phyloP scores from a whole-genome alignment of 2,797 vertebrate genomes.

The Enteromius mattozi region DNA sequence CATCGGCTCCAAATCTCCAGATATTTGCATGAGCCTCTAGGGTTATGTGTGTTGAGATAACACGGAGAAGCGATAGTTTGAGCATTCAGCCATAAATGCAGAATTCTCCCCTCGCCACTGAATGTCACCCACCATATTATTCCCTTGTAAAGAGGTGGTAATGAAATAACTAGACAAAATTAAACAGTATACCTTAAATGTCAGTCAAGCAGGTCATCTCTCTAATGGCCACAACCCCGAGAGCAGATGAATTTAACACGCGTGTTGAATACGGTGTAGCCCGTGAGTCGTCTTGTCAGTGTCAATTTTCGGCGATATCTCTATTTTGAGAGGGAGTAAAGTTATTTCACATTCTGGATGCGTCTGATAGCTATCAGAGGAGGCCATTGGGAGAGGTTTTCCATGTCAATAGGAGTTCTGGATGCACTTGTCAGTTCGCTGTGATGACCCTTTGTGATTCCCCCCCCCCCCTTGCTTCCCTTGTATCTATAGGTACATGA shows the following conservation, averaged over 20 bases:
- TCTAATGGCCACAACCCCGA: slow-evolving; percentile 88
- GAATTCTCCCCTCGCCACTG: slow-evolving; percentile 39
- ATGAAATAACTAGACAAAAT: slow-evolving; percentile 87
- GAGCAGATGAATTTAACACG: slow-evolving; percentile 96
- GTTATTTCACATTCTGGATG: slow-evolving; percentile 84
- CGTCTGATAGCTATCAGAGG: slow-evolving; percentile 75
- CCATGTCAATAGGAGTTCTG: slow-evolving; percentile 75
- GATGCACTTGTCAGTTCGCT: slow-evolving; percentile 82
- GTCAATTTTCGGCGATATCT: slow-evolving; percentile 98
- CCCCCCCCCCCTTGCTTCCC: slow-evolving; percentile 60
- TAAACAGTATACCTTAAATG: slow-evolving; percentile 94
- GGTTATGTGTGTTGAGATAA: slow-evolving; percentile 16
- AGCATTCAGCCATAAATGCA: slow-evolving; percentile 31
- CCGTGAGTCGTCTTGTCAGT: slow-evolving; percentile 97
- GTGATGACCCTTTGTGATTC: slow-evolving; percentile 75
- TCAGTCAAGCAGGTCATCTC: slow-evolving; percentile 88
- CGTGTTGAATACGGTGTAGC: slow-evolving; percentile 93
- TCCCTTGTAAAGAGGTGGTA: slow-evolving; percentile 71
- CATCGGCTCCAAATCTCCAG: slow-evolving; percentile 1
- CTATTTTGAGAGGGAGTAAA: slow-evolving; percentile 89
- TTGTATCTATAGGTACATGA: slow-evolving; percentile 90
- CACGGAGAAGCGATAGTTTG: slow-evolving; percentile 28
- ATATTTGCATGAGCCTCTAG: slow-evolving; percentile 17
- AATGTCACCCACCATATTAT: slow-evolving; percentile 60
- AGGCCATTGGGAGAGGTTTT: slow-evolving; percentile 79